Conservation (phyloP, 2,797 vertebrate genomes). For the Diglossa cyanea region DNA sequence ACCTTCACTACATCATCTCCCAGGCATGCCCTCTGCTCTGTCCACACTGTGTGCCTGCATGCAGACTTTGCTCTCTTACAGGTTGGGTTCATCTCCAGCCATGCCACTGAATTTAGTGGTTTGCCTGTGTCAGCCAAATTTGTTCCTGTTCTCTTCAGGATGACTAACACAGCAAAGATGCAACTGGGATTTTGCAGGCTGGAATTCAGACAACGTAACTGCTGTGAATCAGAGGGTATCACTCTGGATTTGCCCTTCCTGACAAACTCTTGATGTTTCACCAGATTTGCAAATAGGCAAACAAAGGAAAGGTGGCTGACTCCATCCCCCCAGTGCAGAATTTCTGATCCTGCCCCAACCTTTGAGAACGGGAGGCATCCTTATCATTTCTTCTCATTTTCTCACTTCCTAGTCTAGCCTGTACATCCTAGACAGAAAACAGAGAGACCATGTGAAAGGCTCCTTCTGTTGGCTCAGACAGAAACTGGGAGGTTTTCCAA, state of each 20-base stretch:
- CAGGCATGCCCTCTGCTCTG: background rate
- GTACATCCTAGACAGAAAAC: slow-evolving; percentile 14
- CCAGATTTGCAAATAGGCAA: background rate
- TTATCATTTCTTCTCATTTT: slow-evolving; percentile 46
- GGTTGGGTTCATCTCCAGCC: background rate
- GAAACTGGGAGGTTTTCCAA: slow-evolving; percentile 65
- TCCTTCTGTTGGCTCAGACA: slow-evolving; percentile 57
- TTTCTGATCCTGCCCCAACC: background rate
- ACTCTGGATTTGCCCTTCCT: background rate
- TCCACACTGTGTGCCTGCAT: background rate
- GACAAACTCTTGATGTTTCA: background rate
- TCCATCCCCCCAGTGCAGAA: background rate
- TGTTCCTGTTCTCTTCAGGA: background rate
- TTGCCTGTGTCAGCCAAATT: background rate
- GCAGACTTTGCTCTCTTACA: background rate
- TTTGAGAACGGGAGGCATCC: background rate
- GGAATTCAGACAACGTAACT: slow-evolving; percentile 22
- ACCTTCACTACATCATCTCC: background rate
- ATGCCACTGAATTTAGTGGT: background rate
- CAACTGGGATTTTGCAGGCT: background rate
- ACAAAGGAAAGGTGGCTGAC: background rate
- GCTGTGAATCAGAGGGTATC: slow-evolving; percentile 10
- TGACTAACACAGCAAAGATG: slow-evolving; percentile 41
- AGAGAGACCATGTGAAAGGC: slow-evolving; percentile 49
- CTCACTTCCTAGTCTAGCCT: slow-evolving; percentile 25